These are phyloP conservation scores for Leptestheria dahalacensis DNA, from an alignment of 1,140 invertebrate species.

Conservation along the genomic window DNA sequence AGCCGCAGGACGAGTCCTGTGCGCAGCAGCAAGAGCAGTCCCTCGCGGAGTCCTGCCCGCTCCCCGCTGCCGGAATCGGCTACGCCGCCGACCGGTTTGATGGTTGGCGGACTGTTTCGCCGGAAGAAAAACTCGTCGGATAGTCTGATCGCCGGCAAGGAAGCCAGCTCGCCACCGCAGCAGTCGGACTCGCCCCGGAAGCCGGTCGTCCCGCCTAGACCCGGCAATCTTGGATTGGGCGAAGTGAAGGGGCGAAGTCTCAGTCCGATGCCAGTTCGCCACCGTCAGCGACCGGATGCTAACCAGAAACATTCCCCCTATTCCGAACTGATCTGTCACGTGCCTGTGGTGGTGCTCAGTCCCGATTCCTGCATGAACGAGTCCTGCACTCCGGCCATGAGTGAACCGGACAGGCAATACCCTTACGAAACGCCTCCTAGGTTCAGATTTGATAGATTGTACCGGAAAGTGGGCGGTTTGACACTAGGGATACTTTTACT, in stretches of 20 bases:
- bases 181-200: background rate
- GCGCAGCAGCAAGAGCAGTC: background rate
- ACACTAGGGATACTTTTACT: too few relatives aligned
- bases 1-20: background rate
- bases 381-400: too few relatives aligned
- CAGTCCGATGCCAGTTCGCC: background rate
- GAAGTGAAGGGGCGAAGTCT: slow-evolving; percentile 7
- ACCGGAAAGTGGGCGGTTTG: too few relatives aligned
- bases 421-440: too few relatives aligned
- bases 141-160: background rate
- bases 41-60: slow-evolving; percentile 2
- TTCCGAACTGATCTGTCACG: background rate
- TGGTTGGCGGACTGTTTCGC: slow-evolving; percentile 3
- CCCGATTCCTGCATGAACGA: background rate
- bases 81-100: slow-evolving; percentile 2
- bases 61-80: background rate
- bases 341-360: background rate
- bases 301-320: background rate
- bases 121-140: slow-evolving; percentile 13
- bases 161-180: background rate
- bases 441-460: too few relatives aligned
- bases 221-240: background rate
- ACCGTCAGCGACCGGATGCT: background rate
- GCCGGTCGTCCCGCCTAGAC: background rate
- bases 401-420: background rate